phyloP scores from a whole-genome alignment of 2,113 vertebrate species.

The Pandion haliaetus region DNA sequence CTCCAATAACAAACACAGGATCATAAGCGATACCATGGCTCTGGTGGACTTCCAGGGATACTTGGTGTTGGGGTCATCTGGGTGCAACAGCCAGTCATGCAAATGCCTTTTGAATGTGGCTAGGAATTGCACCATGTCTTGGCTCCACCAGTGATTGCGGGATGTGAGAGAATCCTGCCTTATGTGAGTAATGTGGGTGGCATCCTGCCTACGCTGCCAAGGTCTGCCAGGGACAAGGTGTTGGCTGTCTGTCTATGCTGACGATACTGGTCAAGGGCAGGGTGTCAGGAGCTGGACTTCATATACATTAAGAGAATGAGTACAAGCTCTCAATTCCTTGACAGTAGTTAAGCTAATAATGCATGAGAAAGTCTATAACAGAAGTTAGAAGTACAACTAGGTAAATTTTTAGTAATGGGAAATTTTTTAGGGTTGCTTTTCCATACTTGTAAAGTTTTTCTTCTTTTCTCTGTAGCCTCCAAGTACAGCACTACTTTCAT shows the following conservation, averaged over 20 bases:
- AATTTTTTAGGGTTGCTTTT: neutral
- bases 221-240: neutral
- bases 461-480: neutral
- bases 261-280: neutral
- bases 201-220: rapidly evolving
- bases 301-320: neutral
- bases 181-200: neutral
- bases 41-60: neutral
- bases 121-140: neutral
- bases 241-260: rapidly evolving
- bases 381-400: neutral
- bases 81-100: rapidly evolving
- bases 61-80: neutral
- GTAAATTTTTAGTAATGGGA: neutral
- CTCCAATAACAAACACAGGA: neutral
- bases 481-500: neutral
- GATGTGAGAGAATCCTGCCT: neutral
- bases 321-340: neutral
- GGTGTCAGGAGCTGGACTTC: neutral
- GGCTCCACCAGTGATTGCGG: neutral
- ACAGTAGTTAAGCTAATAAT: neutral
- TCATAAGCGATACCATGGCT: neutral
- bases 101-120: neutral
- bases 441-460: neutral
- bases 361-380: neutral